A percentile compares a stretch with the other conserved stretches of the same genome.
Evolutionary conservation across 2,888 invertebrate species (phyloP).

Genomic region (Caenorhabditis afra): DNA sequence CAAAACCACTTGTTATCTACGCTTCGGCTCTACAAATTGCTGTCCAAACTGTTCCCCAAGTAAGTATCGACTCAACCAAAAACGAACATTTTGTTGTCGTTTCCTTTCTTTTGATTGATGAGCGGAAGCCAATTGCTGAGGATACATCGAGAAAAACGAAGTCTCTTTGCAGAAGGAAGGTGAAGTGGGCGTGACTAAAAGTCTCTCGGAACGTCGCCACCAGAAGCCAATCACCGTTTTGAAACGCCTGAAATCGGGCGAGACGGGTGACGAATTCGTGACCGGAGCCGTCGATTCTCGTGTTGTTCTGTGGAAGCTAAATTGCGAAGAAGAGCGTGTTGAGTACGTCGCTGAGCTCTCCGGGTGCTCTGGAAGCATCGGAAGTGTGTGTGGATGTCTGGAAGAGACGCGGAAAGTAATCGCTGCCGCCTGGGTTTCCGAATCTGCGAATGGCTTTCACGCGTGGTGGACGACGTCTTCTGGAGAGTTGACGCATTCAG

Average conservation of each 20-base stretch:
- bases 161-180: constrained; percentile 37
- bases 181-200: constrained; percentile 48
- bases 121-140: too few species aligned
- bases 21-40: constrained; percentile 64
- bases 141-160: too few species aligned
- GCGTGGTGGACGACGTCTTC: constrained; percentile 43
- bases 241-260: constrained; percentile 54
- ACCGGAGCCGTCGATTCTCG: constrained; percentile 45
- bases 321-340: constrained; percentile 13
- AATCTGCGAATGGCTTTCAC: constrained; percentile 27
- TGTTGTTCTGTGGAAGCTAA: constrained; percentile 45
- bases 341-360: constrained; percentile 41
- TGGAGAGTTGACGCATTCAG: constrained; percentile 10
- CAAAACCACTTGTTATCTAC: constrained; percentile 50
- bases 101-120: too few species aligned
- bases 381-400: constrained; percentile 44
- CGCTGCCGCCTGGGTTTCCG: constrained; percentile 40
- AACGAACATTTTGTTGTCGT: not conserved
- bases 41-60: constrained; percentile 55
- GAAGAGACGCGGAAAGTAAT: constrained; percentile 18
- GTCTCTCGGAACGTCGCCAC: constrained; percentile 58
- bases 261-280: constrained; percentile 37
- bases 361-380: constrained; percentile 47
- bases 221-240: constrained; percentile 62
- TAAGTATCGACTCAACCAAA: constrained; percentile 24